These are phyloP conservation scores for Podarcis cretensis DNA, from an alignment of 2,113 vertebrate species.

Conservation along the genomic window DNA sequence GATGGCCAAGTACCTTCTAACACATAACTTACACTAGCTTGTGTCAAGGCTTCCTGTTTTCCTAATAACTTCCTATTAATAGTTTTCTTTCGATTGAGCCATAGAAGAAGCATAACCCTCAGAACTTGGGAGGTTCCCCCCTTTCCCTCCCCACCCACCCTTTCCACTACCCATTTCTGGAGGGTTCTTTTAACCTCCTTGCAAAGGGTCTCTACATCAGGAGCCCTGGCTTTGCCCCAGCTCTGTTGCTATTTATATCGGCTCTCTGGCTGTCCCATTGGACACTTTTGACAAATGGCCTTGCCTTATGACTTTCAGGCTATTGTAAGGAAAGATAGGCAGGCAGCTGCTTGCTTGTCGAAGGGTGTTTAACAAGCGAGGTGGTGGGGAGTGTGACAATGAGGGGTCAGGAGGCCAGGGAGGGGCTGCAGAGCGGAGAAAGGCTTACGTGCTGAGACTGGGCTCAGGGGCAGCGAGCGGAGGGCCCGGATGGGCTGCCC, in stretches of 20 bases:
- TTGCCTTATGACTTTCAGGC: background rate
- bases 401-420: slow-evolving; percentile 40
- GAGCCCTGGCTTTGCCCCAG: slow-evolving; percentile 1
- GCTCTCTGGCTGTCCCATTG: background rate
- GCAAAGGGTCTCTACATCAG: background rate
- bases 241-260: slow-evolving; percentile 11
- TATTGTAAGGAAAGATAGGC: slow-evolving; percentile 5
- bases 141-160: background rate
- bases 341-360: background rate
- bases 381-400: slow-evolving; percentile 2
- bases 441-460: slow-evolving; percentile 3
- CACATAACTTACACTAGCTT: background rate
- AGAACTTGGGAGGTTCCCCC: background rate
- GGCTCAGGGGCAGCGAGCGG: background rate
- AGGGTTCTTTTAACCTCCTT: background rate
- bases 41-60: slow-evolving; percentile 7
- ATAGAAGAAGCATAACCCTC: background rate
- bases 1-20: too few species aligned
- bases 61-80: background rate
- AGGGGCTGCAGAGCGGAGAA: slow-evolving; percentile 26
- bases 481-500: background rate
- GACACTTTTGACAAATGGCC: slow-evolving; percentile 6
- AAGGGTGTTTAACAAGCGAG: background rate
- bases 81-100: slow-evolving; percentile 5
- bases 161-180: background rate